Conservation (phyloP, 2,113 vertebrate species). For the Phainopepla nitens region DNA sequence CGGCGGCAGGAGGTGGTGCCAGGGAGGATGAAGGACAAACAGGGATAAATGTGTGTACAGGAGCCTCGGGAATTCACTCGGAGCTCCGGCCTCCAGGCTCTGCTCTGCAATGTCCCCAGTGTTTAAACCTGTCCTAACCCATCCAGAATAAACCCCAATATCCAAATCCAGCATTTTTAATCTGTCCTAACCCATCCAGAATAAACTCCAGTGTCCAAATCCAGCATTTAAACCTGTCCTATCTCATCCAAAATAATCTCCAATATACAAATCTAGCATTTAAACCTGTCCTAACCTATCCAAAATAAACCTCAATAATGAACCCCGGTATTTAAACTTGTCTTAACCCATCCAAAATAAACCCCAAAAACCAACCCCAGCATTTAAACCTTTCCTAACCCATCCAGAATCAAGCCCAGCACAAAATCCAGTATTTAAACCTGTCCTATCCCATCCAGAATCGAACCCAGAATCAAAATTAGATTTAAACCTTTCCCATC, state of each 20-base stretch:
- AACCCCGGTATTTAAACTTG: background rate
- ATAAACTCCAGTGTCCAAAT: too few species aligned
- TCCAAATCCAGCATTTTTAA: too few species aligned
- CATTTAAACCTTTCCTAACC: background rate
- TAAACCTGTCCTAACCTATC: background rate
- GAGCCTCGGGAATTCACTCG: background rate
- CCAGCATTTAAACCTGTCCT: too few species aligned
- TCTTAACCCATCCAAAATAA: background rate
- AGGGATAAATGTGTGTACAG: background rate
- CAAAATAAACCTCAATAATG: background rate
- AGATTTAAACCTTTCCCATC: background rate
- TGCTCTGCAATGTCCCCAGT: accelerated
- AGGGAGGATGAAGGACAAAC: background rate
- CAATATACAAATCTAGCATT: background rate
- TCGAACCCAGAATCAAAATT: accelerated
- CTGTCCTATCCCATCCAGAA: accelerated
- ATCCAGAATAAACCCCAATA: accelerated
- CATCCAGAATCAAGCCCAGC: background rate
- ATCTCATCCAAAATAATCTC: too few species aligned
- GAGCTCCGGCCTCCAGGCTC: background rate
- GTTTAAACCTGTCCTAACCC: background rate
- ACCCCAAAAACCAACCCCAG: too few species aligned
- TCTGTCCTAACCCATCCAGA: too few species aligned
- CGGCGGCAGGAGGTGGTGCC: background rate
- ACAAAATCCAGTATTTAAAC: background rate